phyloP scores from a whole-genome alignment of 2,888 invertebrate species.

The Dasypolia templi region DNA sequence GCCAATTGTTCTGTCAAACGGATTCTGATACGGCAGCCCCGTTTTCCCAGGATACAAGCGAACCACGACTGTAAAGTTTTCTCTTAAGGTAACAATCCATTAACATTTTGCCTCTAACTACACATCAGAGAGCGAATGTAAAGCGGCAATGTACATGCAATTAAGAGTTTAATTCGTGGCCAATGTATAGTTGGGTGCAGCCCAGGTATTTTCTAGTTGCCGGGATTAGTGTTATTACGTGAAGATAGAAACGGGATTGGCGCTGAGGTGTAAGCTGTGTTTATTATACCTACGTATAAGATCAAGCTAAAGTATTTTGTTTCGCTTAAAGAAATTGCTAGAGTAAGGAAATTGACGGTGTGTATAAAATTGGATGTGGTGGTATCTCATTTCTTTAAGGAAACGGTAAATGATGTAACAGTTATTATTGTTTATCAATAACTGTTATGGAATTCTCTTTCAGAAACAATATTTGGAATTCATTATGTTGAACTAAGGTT shows the following conservation, averaged over 20 bases:
- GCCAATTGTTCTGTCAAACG: conserved; percentile 80
- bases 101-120: conserved; percentile 82
- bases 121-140: conserved; percentile 77
- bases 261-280: conserved; percentile 61
- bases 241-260: conserved; percentile 65
- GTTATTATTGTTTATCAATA: conserved; percentile 18
- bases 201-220: conserved; percentile 59
- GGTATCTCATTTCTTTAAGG: conserved; percentile 33
- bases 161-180: conserved; percentile 72
- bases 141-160: conserved; percentile 76
- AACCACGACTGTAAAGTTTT: conserved; percentile 69
- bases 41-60: conserved; percentile 75
- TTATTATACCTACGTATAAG: conserved; percentile 54
- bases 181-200: conserved; percentile 51
- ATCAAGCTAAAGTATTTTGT: conserved; percentile 54
- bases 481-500: neutral
- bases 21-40: conserved; percentile 71
- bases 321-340: conserved; percentile 53
- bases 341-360: conserved; percentile 42
- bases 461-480: conserved; percentile 10
- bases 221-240: conserved; percentile 67
- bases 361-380: conserved; percentile 45
- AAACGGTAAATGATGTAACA: conserved; percentile 12
- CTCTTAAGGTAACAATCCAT: conserved; percentile 84
- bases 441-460: neutral